phyloP scores from a whole-genome alignment of 2,888 invertebrate genomes.

The Scaptomyza reducta region DNA sequence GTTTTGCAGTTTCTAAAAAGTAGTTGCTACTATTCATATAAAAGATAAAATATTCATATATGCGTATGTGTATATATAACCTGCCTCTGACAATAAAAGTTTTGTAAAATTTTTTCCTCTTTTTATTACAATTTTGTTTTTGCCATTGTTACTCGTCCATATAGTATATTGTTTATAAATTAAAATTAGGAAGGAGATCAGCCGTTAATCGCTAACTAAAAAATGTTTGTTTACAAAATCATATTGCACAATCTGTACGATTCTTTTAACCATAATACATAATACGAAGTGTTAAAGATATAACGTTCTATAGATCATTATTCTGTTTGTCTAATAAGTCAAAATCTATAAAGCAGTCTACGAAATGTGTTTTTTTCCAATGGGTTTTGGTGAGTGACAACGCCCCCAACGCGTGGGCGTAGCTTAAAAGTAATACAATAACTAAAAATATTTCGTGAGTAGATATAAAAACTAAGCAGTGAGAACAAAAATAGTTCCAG shows the following conservation, averaged over 20 bases:
- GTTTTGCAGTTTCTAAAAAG: conserved; percentile 29
- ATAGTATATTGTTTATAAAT: conserved; percentile 30
- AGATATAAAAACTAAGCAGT: conserved; percentile 47
- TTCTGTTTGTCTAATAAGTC: conserved; percentile 45
- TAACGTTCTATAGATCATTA: conserved; percentile 39
- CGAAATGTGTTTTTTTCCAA: conserved; percentile 68
- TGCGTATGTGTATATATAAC: not conserved
- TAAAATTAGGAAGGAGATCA: conserved; percentile 81
- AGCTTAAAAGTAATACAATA: conserved; percentile 45
- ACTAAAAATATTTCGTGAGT: conserved; percentile 25
- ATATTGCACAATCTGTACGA: conserved; percentile 73
- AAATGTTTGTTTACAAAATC: conserved; percentile 55
- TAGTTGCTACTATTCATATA: conserved; percentile 8
- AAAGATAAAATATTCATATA: conserved; percentile 1
- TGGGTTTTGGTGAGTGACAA: conserved; percentile 68
- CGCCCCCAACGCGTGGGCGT: conserved; percentile 29
- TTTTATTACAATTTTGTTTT: conserved; percentile 56
- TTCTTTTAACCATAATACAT: conserved; percentile 53
- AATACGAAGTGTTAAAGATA: conserved; percentile 48
- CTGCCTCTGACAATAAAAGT: conserved; percentile 55
- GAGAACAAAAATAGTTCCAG: conserved; percentile 39
- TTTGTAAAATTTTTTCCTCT: conserved; percentile 21
- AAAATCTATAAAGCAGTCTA: conserved; percentile 62
- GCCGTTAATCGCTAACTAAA: conserved; percentile 69
- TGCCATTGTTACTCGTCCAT: conserved; percentile 31